Percentiles rank a stretch among this genome's conserved stretches.
Evolutionary conservation across 1,140 invertebrate species (phyloP).

Genomic region (Cyclargus thomasi): DNA sequence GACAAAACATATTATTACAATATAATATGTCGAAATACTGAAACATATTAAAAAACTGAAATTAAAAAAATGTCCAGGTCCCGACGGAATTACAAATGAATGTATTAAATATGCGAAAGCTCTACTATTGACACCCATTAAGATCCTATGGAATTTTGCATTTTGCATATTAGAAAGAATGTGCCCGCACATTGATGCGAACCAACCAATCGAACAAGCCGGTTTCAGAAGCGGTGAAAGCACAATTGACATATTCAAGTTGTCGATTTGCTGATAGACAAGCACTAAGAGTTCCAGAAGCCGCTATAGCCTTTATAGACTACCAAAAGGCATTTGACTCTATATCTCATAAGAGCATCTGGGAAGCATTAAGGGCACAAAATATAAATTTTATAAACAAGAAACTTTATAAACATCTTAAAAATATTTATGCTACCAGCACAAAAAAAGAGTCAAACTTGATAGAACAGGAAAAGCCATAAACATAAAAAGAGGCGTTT

Average conservation of each 20-base stretch:
- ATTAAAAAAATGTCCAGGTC: slow-evolving; percentile 26
- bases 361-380: too few relatives aligned
- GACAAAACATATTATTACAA: slow-evolving; percentile 27
- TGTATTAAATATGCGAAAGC: slow-evolving; percentile 24
- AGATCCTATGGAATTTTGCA: slow-evolving; percentile 32
- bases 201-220: slow-evolving; percentile 47
- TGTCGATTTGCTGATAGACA: slow-evolving; percentile 34
- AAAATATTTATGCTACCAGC: too few relatives aligned
- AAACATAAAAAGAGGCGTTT: too few relatives aligned
- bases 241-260: slow-evolving; percentile 38
- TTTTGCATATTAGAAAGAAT: slow-evolving; percentile 33
- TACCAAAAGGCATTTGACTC: too few relatives aligned
- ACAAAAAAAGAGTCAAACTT: too few relatives aligned
- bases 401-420: too few relatives aligned
- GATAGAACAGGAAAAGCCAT: too few relatives aligned
- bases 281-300: slow-evolving; percentile 31
- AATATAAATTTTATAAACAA: too few relatives aligned
- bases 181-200: slow-evolving; percentile 28
- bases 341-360: too few relatives aligned
- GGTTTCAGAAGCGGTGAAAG: slow-evolving; percentile 44
- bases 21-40: slow-evolving; percentile 25
- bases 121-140: slow-evolving; percentile 28
- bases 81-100: slow-evolving; percentile 28
- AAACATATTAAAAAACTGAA: slow-evolving; percentile 22
- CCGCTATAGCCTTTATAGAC: too few relatives aligned